These are phyloP conservation scores for Sebastes melanostomus DNA, from an alignment of 2,797 vertebrate genomes.

Conservation along the genomic window DNA sequence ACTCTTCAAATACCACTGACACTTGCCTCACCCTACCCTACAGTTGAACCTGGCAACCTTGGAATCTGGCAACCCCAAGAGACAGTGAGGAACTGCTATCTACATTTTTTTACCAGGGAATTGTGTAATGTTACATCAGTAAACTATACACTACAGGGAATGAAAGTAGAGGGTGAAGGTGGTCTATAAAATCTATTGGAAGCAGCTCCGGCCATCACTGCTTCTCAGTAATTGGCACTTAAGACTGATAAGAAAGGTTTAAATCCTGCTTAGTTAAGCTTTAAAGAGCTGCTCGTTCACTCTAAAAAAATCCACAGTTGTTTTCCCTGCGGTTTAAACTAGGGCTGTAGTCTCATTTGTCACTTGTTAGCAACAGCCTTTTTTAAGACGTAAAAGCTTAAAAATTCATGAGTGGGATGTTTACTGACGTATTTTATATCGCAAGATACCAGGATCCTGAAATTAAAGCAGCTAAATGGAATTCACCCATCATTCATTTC, in stretches of 20 bases:
- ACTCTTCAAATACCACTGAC: background rate
- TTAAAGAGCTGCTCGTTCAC: background rate
- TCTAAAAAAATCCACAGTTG: background rate
- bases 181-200: background rate
- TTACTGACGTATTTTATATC: no score
- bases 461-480: no score
- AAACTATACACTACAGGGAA: background rate
- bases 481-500: no score
- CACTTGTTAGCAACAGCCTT: no score
- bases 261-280: slow-evolving; percentile 8
- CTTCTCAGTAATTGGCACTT: slow-evolving; percentile 30
- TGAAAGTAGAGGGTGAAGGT: background rate
- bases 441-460: no score
- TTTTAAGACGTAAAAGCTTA: no score
- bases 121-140: slow-evolving; percentile 29
- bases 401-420: no score
- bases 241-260: slow-evolving; percentile 8
- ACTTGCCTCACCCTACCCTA: background rate
- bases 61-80: slow-evolving; percentile 9
- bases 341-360: background rate
- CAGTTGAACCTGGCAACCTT: slow-evolving; percentile 8
- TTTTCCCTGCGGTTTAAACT: background rate
- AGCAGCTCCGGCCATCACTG: slow-evolving; percentile 5
- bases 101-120: background rate
- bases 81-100: background rate